Evolutionary conservation across 2,888 invertebrate species (phyloP).

Genomic region (Drosophila algonquin): DNA sequence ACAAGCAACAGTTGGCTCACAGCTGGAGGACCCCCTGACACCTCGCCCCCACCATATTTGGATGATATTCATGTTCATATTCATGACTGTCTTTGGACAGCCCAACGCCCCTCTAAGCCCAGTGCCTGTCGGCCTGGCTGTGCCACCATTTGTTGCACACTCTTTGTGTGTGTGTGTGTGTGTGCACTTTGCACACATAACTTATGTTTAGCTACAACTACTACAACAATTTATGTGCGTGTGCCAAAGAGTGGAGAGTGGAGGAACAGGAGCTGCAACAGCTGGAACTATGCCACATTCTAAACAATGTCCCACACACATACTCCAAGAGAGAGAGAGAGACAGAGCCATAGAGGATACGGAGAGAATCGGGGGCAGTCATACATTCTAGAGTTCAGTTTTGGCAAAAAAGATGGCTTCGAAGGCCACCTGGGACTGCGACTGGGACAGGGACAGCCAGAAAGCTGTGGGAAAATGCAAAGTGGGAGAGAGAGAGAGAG

Average conservation of each 20-base stretch:
- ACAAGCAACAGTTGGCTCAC: constrained; percentile 69
- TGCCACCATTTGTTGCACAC: constrained; percentile 9
- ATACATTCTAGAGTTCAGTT: constrained; percentile 9
- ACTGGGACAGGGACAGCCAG: not conserved
- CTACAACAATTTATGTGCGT: constrained; percentile 67
- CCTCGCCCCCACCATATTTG: constrained; percentile 20
- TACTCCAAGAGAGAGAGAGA: not conserved
- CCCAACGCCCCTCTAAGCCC: not conserved
- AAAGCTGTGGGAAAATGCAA: not conserved
- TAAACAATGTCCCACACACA: constrained; percentile 37
- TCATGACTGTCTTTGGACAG: constrained; percentile 22
- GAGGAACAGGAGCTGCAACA: constrained; percentile 12
- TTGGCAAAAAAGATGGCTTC: not conserved
- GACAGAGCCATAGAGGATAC: constrained; percentile 1
- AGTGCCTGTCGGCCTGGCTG: not conserved
- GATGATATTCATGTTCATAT: constrained; percentile 57
- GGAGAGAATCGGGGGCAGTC: too few species aligned
- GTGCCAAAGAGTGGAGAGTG: not conserved
- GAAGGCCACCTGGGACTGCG: not conserved
- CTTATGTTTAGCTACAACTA: constrained; percentile 65
- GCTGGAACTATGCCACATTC: constrained; percentile 51
- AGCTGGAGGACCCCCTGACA: not conserved
- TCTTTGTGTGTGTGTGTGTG: constrained; percentile 31
- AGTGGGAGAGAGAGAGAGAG: too few species aligned
- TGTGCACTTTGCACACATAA: constrained; percentile 57